Base-by-base conservation (phyloP, 2,888 invertebrate genomes). In the Pammene aurita region DNA sequence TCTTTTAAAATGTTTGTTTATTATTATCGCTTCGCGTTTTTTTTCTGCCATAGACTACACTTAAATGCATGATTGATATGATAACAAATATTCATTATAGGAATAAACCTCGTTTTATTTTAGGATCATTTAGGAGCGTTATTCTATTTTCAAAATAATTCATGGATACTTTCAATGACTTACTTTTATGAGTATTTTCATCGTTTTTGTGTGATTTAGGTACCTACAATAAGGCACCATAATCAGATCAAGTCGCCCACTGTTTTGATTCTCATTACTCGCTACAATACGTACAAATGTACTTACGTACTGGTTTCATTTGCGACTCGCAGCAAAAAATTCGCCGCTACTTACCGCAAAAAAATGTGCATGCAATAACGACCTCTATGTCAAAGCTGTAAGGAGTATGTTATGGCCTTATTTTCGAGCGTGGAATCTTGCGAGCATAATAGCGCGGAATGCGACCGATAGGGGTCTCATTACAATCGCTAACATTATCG, bases 361-460 rank as follows among this genome's bases (percentile, higher is more conserved):
- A 57, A 62, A 62, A 18, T 7, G 50, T n/a, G 0, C 62, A 26
- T 18, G 26, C 62, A n/a, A 62, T 26, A 16, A 18, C 7, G 26
- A 62, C 18, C 10, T 18, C 52, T 62, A 62, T 62, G 9, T 16
- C 18, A 62, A 52, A 9, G 62, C 41, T 41, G 41, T 62, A 62
- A 48, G 62, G 41, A 18, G 18, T 41, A 41, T 50, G 18, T 48
- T 41, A 62, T 62, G 62, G 50, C 62, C 62, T 62, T 62, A 62
- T 62, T 62, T 61, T 61, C 76, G 76, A 76, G 83, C 81, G 77
- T 80, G 84, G 85, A 87, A 87, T 87, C 86, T 87, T 84, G 85
- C 83, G 82, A 84, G 84, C 86, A 88, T 89, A 89, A 89, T 89
- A 87, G 87, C 83, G 80, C 79, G 89, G 89, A 88, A 88, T 88